A percentile compares a stretch with the other conserved stretches of the same genome.
These are phyloP conservation scores for Tetranychus cinnabarinus DNA, from an alignment of 1,140 invertebrate genomes.

Conservation along the genomic window DNA sequence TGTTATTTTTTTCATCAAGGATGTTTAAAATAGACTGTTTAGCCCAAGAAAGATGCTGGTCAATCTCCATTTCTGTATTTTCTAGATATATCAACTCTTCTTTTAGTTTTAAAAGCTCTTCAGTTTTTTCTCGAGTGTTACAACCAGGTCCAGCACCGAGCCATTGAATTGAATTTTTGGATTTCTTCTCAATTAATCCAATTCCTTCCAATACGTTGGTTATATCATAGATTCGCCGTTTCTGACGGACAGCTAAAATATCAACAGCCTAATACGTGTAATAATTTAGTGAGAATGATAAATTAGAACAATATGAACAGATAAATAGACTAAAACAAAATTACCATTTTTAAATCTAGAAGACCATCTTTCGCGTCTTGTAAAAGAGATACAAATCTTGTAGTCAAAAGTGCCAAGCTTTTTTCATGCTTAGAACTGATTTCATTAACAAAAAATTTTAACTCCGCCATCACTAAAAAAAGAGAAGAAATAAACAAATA, in stretches of 20 bases:
- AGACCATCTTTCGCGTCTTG: conserved; percentile 87
- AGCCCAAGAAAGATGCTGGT: conserved; percentile 42
- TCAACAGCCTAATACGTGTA: conserved; percentile 48
- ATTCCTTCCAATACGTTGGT: conserved; percentile 98
- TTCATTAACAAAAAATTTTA: background rate
- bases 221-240: conserved; percentile 92
- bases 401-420: conserved; percentile 80
- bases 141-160: conserved; percentile 46
- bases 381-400: conserved; percentile 76
- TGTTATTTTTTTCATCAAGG: conserved; percentile 48
- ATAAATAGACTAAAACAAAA: background rate
- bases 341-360: conserved; percentile 77
- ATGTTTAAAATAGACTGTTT: conserved; percentile 71
- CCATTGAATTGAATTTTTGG: conserved; percentile 93
- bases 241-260: conserved; percentile 72
- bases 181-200: conserved; percentile 90
- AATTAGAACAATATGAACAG: background rate
- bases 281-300: background rate
- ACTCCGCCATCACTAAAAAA: background rate
- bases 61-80: conserved; percentile 49
- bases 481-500: no score
- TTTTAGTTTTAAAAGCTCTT: conserved; percentile 44
- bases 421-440: conserved; percentile 42
- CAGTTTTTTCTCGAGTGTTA: conserved; percentile 48
- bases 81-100: conserved; percentile 49